These are phyloP conservation scores for Emmelina monodactyla DNA, from an alignment of 2,888 invertebrate species.

Conservation along the genomic window DNA sequence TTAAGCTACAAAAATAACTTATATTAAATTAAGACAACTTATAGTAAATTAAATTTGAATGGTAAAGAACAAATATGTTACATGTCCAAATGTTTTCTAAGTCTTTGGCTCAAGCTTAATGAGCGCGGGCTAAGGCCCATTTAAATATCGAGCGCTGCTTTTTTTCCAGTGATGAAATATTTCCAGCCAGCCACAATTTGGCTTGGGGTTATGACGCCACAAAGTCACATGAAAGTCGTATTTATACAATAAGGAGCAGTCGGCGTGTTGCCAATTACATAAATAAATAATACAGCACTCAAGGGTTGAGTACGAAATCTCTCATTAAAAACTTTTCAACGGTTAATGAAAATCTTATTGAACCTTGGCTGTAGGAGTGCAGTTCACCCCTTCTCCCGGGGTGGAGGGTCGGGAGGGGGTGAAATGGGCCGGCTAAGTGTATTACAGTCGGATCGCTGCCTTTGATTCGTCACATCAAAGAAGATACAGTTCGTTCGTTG, in stretches of 20 bases:
- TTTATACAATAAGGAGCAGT: constrained; percentile 1
- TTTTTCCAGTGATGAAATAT: too few relatives aligned
- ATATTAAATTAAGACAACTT: too few relatives aligned
- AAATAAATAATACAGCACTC: constrained; percentile 22
- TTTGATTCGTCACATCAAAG: constrained; percentile 66
- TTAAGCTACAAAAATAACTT: too few relatives aligned
- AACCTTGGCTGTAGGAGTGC: constrained; percentile 38
- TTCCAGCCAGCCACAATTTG: too few relatives aligned
- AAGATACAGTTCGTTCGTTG: constrained; percentile 51
- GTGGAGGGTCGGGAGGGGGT: constrained; percentile 24
- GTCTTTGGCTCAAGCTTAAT: too few relatives aligned
- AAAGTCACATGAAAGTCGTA: neutral
- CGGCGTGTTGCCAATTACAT: neutral
- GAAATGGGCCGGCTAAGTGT: constrained; percentile 62
- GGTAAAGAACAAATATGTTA: too few relatives aligned
- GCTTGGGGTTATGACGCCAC: too few relatives aligned
- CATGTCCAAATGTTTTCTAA: too few relatives aligned
- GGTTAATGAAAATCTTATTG: constrained; percentile 65
- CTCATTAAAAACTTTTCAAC: constrained; percentile 62
- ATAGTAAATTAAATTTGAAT: too few relatives aligned
- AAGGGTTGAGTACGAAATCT: constrained; percentile 37
- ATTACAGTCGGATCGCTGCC: constrained; percentile 63
- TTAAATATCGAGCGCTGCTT: too few relatives aligned
- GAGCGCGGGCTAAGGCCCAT: too few relatives aligned
- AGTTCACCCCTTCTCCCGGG: constrained; percentile 22